Base-by-base conservation (phyloP, 2,888 invertebrate species). In the Pammene fasciana region DNA sequence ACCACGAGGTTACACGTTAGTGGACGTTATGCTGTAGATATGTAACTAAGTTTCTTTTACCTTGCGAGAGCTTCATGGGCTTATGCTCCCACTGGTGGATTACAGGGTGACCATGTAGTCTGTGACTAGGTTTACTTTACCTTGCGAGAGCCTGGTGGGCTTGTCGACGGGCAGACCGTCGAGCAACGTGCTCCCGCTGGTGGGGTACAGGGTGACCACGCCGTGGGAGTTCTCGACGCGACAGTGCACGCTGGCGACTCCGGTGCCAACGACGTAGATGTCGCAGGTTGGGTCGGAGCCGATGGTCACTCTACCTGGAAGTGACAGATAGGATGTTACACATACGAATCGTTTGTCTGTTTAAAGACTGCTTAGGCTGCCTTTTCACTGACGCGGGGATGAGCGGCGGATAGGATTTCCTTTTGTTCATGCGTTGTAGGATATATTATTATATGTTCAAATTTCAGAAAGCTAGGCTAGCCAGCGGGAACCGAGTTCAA, bases 191-290 rank as follows among this genome's bases (percentile, higher is more conserved):
- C 94, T 95, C 57, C 95, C 95, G 73, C 94, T 94, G 65, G 95
- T 92, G 5, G 98, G 97, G 82, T 96, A 95, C 72, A 98, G 93
- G n/a, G 96, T 97, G 76, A 98, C 97, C 74, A 97, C 95, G 57
- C 96, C 97, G 83, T 96, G 95, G 70, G 95, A 95, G 88, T 97
- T 96, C 86, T 97, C 97, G 72, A 98, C 97, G 80, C 96, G 96
- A 84, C 98, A 98, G 89, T 98, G 98, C 57, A 96, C 93, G 71
- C 95, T 94, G 73, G 96, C 95, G 36, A 98, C 97, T 3, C 97
- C 97, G 0, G 96, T 95, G n/a, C 98, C 98, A 76, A 95, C 95
- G 26, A 98, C 94, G 74, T 95, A 94, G 75, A 98, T 96, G 85
- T 97, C 97, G 80, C 96, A 97, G 80, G 95, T 94, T 66, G 95